Evolutionary conservation across 2,888 invertebrate species (phyloP), one percentile per base, ranked within the genome.

Genomic region (Athrips mouffetella): DNA sequence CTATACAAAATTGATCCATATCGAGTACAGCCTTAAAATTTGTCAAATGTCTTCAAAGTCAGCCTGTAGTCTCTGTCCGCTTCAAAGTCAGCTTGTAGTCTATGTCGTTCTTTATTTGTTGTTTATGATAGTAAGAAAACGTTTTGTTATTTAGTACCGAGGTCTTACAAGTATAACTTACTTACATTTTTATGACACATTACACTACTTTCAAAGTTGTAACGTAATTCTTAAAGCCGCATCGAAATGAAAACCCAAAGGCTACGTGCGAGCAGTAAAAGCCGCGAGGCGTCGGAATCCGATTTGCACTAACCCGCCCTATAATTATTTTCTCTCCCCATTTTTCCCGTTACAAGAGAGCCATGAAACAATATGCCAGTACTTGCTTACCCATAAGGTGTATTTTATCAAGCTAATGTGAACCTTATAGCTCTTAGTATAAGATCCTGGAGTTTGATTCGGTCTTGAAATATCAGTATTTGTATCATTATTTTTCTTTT

Each of bases 401-500:
- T n/a, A n/a, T n/a, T n/a, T n/a, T n/a, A n/a, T 31, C 42, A n/a
- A 29, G 30, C 11, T 13, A 42, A 27, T 20, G 8, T 11, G 2
- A 16, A 11, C 29, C 30, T 30, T 42, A 42, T 18, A 3, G 15
- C 29, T 29, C n/a, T 15, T 4, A 6, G 5, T 16, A 16, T 27
- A 41, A n/a, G 27, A 27, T 18, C 29, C 13, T 45, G 30, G 47
- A 39, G 47, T 44, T 47, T 41, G 51, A 48, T 48, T 30, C 33
- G 16, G 41, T 51, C 35, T 39, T 52, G 52, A 53, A 21, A 49
- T 67, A 63, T 53, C 59, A 60, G 56, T 58, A 65, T 55, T 66
- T 70, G 67, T 79, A 77, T 78, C 76, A 67, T 59, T 63, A 71
- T 76, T 78, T 77, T 72, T 71, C 71, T 72, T 75, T 68, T 70